Conservation (phyloP, 2,113 vertebrate genomes). For the Pomatostomus ruficeps region DNA sequence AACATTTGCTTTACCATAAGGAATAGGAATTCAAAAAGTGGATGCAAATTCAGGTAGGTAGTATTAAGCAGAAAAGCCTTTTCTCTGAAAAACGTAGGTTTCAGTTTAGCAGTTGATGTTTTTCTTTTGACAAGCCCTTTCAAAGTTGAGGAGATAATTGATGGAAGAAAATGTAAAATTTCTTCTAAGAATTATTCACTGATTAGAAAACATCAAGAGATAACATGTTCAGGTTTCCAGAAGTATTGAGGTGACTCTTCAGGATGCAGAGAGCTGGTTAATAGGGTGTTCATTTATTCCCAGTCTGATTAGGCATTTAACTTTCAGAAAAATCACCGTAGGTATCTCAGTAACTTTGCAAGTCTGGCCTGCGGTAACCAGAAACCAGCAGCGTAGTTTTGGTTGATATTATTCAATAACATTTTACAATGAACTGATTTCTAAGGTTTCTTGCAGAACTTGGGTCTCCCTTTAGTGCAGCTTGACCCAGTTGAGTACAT, state of each 20-base stretch:
- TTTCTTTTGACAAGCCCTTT: not conserved
- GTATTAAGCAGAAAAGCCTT: not conserved
- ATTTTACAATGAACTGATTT: not conserved
- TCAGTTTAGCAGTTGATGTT: not conserved
- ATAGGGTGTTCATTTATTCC: not conserved
- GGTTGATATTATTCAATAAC: not conserved
- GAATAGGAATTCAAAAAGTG: not conserved
- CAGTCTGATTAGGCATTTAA: not conserved
- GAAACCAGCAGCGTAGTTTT: not conserved
- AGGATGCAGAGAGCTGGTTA: not conserved
- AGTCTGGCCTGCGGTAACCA: not conserved
- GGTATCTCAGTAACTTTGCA: not conserved
- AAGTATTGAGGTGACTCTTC: not conserved
- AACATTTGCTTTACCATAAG: not conserved
- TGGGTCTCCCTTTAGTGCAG: not conserved
- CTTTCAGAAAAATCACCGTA: not conserved
- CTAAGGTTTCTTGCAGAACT: not conserved
- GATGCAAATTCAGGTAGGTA: not conserved
- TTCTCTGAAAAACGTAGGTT: not conserved
- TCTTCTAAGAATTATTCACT: not conserved
- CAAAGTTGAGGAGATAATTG: not conserved
- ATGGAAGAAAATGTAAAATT: not conserved
- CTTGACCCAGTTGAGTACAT: conserved; percentile 9
- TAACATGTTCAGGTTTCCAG: not conserved
- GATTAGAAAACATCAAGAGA: not conserved